A percentile compares a stretch with the other conserved stretches of the same genome.
Evolutionary conservation across 2,113 vertebrate genomes (phyloP).

Genomic region (Dasypus novemcinctus): DNA sequence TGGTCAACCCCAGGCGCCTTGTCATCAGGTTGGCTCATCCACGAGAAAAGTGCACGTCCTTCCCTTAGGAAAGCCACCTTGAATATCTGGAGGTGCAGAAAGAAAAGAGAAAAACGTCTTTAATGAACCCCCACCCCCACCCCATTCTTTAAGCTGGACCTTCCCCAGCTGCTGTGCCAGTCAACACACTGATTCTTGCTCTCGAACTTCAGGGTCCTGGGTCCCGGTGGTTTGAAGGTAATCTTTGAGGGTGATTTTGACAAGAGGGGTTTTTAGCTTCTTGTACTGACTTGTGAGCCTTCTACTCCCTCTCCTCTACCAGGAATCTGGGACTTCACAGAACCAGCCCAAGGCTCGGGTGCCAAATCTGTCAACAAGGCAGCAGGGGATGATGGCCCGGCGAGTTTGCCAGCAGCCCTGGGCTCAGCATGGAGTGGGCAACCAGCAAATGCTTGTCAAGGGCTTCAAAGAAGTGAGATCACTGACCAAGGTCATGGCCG

Average conservation of each 20-base stretch:
- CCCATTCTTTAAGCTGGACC: not conserved
- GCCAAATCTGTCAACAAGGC: not conserved
- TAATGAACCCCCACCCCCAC: not conserved
- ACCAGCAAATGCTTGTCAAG: not conserved
- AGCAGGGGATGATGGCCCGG: not conserved
- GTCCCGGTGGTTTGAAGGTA: not conserved
- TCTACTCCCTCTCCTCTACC: not conserved
- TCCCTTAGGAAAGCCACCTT: not conserved
- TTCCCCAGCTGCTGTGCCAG: not conserved
- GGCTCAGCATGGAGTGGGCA: accelerated
- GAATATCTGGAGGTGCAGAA: not conserved
- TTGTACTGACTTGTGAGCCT: not conserved
- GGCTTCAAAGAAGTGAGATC: not conserved
- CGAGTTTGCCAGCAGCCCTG: not conserved
- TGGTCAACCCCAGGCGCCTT: not conserved
- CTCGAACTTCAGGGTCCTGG: not conserved
- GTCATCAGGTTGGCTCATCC: not conserved
- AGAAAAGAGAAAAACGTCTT: not conserved
- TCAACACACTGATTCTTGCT: not conserved
- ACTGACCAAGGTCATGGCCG: not conserved
- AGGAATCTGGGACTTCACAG: not conserved
- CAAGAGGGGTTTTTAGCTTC: not conserved
- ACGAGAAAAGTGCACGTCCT: not conserved
- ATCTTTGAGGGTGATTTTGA: not conserved
- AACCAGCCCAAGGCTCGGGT: not conserved